Base-by-base conservation (phyloP, 2,797 vertebrate species). In the Danio tinwini region DNA sequence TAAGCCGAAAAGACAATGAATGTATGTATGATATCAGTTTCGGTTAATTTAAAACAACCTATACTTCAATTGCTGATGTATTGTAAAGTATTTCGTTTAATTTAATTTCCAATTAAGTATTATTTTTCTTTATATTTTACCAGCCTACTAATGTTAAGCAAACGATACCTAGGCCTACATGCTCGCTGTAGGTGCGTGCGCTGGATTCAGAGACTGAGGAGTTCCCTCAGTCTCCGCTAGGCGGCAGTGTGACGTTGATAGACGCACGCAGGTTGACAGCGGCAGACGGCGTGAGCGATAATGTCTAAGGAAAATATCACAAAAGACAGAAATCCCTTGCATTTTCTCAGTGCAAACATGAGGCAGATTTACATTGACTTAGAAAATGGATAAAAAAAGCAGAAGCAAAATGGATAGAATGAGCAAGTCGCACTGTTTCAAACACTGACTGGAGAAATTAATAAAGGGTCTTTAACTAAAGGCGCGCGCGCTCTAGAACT, bases 191-290 rank as follows among this genome's bases (percentile, higher is more conserved):
- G 29, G 29, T 29, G 29, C 3, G 29, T 3, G 50, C 49, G 47
- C 39, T 55, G 65, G 5, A 21, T 42, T n/a, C n/a, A 21, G 39
- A 17, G 39, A 29, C 19, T 6, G 29, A 42, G n/a, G 13, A 17
- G 78, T 62, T 70, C 52, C 13, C 16, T 29, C 21, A 59, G 75
- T 59, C 19, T 75, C 88, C 88, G 82, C 88, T 85, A 87, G 88
- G 84, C 85, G 87, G 87, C 87, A 82, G 78, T 85, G 84, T 79
- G 76, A 81, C 83, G 88, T 81, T 85, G 40, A 79, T 74, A 80
- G 71, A 74, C 52, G 82, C 59, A n/a, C 73, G 68, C 55, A 61
- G 47, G 63, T 78, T 44, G 81, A 70, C 45, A 74, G 50, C 67
- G 19, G 14, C 52, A 69, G 70, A 70, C 69, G 49, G 53, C 76